Base-by-base conservation (phyloP, 2,888 invertebrate genomes). In the Glaucopsyche alexis region DNA sequence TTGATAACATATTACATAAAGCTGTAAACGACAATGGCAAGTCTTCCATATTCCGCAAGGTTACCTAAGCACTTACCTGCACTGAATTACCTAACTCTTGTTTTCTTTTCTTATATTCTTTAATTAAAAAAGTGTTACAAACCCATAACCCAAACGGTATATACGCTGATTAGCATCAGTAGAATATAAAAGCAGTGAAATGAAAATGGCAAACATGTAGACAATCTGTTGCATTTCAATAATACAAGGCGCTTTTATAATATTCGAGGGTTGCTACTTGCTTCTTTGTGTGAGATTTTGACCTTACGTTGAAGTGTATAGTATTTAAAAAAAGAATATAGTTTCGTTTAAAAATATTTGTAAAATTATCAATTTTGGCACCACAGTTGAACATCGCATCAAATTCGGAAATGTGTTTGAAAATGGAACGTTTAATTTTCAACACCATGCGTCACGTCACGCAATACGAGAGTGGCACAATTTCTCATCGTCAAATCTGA, bases 401-500 rank as follows among this genome's bases (percentile, higher is more conserved):
- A 9, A 60, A 29, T 29, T 60, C 13, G 29, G 16, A 60, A 42
- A 60, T 60, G 45, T 70, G 29, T 60, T 60, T 45, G 45, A n/a
- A n/a, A 11, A 72, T 73, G 67, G 7, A 73, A 47, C 60, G 45
- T 73, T 73, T 64, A 40, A 69, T 73, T 70, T 55, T 16, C 42
- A 69, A 38, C 73, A 40, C 38, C 42, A 69, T 72, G 66, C 72
- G 72, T 74, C 73, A 70, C 70, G 52, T 75, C 72, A 74, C 72
- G 76, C 80, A 82, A 84, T 84, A 84, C 71, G 71, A 60, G 60
- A 71, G 65, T 50, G 42, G 42, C 66, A 71, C 69, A 83, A 85
- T 84, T 84, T 84, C 77, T 81, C 79, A 78, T 82, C 81, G 82
- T 81, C 83, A 85, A 88, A 88, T 88, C 86, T 84, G 81, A 78